Evolutionary conservation across 1,140 invertebrate genomes (phyloP).

Genomic region (Bilobella aurantiaca): DNA sequence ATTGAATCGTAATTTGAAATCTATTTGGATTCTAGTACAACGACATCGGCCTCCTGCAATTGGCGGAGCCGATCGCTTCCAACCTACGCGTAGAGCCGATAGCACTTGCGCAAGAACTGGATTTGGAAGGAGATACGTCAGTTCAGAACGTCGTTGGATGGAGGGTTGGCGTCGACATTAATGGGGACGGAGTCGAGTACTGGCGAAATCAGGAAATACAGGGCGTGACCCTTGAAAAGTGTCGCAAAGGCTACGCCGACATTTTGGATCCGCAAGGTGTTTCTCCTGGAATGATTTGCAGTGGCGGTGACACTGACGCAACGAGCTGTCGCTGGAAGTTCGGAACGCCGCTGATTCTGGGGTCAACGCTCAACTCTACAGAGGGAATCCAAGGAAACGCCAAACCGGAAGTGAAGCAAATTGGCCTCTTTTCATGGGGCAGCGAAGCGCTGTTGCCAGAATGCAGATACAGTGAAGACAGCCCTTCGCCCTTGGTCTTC

Average conservation of each 20-base stretch:
- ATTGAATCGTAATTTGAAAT: conserved; percentile 6
- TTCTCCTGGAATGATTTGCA: conserved; percentile 24
- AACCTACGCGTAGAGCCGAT: conserved; percentile 64
- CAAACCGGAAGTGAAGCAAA: background rate
- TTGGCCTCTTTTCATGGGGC: conserved; percentile 4
- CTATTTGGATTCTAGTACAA: conserved; percentile 61
- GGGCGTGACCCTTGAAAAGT: conserved; percentile 10
- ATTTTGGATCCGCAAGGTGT: conserved; percentile 24
- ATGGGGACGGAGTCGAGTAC: background rate
- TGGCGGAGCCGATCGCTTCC: conserved; percentile 65
- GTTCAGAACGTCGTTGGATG: conserved; percentile 25
- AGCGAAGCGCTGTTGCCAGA: background rate
- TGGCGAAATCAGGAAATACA: conserved; percentile 14
- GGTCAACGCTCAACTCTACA: too few relatives aligned
- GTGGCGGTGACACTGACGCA: background rate
- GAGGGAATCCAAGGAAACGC: too few relatives aligned
- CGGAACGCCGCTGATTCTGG: background rate
- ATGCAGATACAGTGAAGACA: conserved; percentile 18
- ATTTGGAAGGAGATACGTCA: conserved; percentile 20
- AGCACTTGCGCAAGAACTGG: conserved; percentile 1
- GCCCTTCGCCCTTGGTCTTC: conserved; percentile 21
- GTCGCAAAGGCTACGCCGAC: conserved; percentile 11
- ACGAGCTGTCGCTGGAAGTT: background rate
- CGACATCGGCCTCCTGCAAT: conserved; percentile 71
- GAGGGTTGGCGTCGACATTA: conserved; percentile 1